Conservation (phyloP, 2,888 invertebrate species). For the Pteria penguin region DNA sequence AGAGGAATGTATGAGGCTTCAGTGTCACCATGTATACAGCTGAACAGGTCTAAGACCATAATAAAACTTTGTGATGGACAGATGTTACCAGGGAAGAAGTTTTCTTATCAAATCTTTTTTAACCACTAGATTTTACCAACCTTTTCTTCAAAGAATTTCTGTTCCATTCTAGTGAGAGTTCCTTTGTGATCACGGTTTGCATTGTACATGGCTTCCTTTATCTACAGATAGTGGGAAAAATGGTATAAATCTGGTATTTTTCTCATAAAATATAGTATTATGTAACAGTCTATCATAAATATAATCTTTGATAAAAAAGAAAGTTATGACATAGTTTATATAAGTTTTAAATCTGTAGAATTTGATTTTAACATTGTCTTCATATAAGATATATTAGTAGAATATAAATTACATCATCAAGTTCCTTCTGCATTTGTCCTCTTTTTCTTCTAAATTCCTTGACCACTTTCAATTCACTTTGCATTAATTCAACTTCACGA, state of each 20-base stretch:
- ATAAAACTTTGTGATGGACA: no score
- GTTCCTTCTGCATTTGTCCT: slow-evolving; percentile 79
- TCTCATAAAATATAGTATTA: no score
- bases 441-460: slow-evolving; percentile 79
- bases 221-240: slow-evolving; percentile 73
- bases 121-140: no score
- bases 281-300: no score
- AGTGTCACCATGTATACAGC: no score
- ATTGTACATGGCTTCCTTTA: slow-evolving; percentile 78
- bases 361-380: no score
- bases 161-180: slow-evolving; percentile 77
- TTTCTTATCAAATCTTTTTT: no score
- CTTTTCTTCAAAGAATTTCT: slow-evolving; percentile 80
- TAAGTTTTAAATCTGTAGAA: neutral
- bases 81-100: no score
- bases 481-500: slow-evolving; percentile 76
- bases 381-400: no score
- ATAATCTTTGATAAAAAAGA: no score
- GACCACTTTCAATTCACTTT: slow-evolving; percentile 78
- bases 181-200: slow-evolving; percentile 78
- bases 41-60: no score
- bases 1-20: no score
- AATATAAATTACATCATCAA: slow-evolving; percentile 80
- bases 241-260: slow-evolving; percentile 3
- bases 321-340: neutral